A percentile compares a stretch with the other conserved stretches of the same genome.
Evolutionary conservation across 2,797 vertebrate species (phyloP).

Genomic region (Rhabdophis nuchalis): DNA sequence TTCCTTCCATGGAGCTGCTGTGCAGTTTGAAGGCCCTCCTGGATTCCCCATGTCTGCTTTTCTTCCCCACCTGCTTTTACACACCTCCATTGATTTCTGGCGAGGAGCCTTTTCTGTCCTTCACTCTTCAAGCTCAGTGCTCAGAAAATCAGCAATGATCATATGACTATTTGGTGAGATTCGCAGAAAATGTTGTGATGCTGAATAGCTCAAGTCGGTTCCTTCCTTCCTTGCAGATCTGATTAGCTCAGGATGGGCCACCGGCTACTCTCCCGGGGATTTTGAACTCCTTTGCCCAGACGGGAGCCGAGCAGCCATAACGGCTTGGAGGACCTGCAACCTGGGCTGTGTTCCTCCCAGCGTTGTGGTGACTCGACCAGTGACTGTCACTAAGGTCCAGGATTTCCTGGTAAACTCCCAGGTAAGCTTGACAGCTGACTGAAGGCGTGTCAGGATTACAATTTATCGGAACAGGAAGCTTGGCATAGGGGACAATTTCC

Average conservation of each 20-base stretch:
- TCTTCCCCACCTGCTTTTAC: not conserved
- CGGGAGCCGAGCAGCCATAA: slow-evolving; percentile 73
- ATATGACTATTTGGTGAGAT: not conserved
- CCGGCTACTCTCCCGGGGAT: slow-evolving; percentile 69
- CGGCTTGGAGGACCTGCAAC: slow-evolving; percentile 83
- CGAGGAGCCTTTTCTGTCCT: not conserved
- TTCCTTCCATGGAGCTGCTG: not conserved
- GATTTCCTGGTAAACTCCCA: slow-evolving; percentile 86
- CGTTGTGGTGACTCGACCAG: slow-evolving; percentile 83
- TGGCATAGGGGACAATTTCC: not conserved
- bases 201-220: not conserved
- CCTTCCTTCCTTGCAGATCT: slow-evolving; percentile 69
- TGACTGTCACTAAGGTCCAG: slow-evolving; percentile 79
- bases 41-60: not conserved
- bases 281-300: slow-evolving; percentile 83
- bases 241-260: slow-evolving; percentile 76
- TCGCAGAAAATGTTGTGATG: not conserved
- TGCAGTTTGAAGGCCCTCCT: not conserved
- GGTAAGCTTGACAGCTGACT: slow-evolving; percentile 60
- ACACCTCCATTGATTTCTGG: not conserved
- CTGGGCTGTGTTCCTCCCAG: slow-evolving; percentile 82
- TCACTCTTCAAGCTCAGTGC: not conserved
- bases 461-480: not conserved
- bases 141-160: not conserved
- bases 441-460: not conserved